Conservation (phyloP, 2,113 vertebrate genomes). For the Nothocercus nigrocapillus region DNA sequence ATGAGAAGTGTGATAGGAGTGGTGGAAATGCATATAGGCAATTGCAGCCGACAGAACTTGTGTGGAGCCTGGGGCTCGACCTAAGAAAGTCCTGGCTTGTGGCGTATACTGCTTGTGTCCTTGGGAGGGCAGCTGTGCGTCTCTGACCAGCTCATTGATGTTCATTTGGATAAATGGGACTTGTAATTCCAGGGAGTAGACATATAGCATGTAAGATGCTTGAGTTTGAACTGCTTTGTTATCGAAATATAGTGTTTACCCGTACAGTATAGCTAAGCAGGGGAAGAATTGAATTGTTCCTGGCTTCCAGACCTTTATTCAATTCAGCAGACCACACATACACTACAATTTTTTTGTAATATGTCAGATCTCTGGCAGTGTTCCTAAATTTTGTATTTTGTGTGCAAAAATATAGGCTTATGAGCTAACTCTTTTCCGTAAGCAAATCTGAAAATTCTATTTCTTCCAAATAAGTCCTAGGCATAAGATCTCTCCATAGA, state of each 20-base stretch:
- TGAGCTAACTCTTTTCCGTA: not conserved
- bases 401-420: not conserved
- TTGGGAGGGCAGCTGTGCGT: not conserved
- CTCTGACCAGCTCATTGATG: not conserved
- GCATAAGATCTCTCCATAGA: not conserved
- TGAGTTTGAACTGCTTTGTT: not conserved
- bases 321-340: conserved; percentile 42
- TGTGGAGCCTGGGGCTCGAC: not conserved
- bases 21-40: not conserved
- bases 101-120: not conserved
- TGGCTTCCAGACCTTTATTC: conserved; percentile 21
- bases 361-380: conserved; percentile 25
- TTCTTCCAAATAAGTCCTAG: conserved; percentile 20
- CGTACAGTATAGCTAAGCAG: not conserved
- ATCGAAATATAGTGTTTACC: not conserved
- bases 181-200: not conserved
- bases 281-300: not conserved
- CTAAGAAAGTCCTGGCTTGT: not conserved
- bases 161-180: not conserved
- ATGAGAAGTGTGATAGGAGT: no score
- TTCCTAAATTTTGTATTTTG: conserved; percentile 34
- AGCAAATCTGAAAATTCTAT: conserved; percentile 34
- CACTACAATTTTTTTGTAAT: not conserved
- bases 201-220: not conserved
- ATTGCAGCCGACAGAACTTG: not conserved